phyloP scores from a whole-genome alignment of 35 echinoderm and acorn worm species.

The Apostichopus japonicus region DNA sequence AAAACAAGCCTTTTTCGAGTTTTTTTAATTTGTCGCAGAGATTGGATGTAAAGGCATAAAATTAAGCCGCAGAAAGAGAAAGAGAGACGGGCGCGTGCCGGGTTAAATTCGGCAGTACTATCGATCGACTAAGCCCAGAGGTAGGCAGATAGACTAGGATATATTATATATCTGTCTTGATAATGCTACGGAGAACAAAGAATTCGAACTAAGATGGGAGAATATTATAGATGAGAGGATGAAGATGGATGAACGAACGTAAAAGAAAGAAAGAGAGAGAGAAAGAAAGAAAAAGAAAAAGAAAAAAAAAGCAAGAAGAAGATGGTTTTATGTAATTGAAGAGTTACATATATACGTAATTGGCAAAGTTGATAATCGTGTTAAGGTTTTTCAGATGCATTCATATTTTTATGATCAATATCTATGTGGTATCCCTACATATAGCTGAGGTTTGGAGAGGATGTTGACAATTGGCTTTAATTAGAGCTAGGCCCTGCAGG shows the following conservation, averaged over 20 bases:
- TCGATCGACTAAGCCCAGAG: slow-evolving; percentile 32
- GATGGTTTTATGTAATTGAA: not conserved
- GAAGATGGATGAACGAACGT: not conserved
- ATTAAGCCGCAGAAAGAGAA: not conserved
- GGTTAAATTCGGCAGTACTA: slow-evolving; percentile 3
- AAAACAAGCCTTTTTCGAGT: not conserved
- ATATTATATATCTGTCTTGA: not conserved
- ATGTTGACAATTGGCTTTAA: no score
- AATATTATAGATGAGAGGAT: not conserved
- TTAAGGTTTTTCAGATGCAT: no score
- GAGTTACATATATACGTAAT: no score
- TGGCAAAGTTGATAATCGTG: no score
- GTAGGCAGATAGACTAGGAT: not conserved
- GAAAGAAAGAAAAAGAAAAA: not conserved
- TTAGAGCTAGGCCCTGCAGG: no score
- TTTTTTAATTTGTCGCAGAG: slow-evolving; percentile 27
- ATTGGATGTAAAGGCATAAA: not conserved
- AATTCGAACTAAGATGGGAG: not conserved
- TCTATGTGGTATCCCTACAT: no score
- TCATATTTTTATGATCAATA: no score
- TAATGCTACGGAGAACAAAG: slow-evolving; percentile 8
- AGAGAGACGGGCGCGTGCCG: slow-evolving; percentile 35
- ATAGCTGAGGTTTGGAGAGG: no score
- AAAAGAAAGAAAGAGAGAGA: not conserved
- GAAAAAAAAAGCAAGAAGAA: not conserved